Conservation (phyloP, 2,113 vertebrate species). For the Elachura formosa region DNA sequence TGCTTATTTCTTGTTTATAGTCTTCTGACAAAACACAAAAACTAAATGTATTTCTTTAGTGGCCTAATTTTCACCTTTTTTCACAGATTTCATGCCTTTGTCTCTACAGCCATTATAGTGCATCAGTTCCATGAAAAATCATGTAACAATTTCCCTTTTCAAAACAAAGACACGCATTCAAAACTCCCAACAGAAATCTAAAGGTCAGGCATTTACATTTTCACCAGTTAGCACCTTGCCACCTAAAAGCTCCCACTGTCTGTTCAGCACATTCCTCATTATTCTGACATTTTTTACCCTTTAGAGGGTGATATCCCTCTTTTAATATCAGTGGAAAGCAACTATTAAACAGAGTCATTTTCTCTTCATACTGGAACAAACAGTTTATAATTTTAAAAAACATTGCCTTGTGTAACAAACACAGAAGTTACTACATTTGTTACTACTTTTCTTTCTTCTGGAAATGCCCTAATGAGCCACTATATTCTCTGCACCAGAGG, state of each 20-base stretch:
- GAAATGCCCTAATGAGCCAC: background rate
- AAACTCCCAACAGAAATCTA: background rate
- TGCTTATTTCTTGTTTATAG: background rate
- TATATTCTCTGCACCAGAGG: background rate
- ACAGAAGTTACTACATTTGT: too few species aligned
- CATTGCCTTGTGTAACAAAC: background rate
- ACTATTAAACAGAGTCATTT: background rate
- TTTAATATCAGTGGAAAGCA: conserved; percentile 21
- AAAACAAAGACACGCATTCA: background rate
- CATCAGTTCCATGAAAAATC: background rate
- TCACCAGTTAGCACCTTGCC: background rate
- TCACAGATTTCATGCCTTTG: background rate
- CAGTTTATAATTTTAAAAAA: background rate
- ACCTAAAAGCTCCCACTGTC: background rate
- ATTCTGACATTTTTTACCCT: background rate
- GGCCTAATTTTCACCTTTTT: background rate
- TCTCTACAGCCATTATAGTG: background rate
- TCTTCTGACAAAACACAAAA: background rate
- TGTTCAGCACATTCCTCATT: background rate
- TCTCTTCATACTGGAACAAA: conserved; percentile 5
- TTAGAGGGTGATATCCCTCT: background rate
- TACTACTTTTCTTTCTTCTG: background rate
- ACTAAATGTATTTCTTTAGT: background rate
- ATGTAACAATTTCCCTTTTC: background rate
- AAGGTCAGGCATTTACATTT: conserved; percentile 24